Evolutionary conservation across 1,140 invertebrate genomes (phyloP).

Genomic region (Bombus confusus): DNA sequence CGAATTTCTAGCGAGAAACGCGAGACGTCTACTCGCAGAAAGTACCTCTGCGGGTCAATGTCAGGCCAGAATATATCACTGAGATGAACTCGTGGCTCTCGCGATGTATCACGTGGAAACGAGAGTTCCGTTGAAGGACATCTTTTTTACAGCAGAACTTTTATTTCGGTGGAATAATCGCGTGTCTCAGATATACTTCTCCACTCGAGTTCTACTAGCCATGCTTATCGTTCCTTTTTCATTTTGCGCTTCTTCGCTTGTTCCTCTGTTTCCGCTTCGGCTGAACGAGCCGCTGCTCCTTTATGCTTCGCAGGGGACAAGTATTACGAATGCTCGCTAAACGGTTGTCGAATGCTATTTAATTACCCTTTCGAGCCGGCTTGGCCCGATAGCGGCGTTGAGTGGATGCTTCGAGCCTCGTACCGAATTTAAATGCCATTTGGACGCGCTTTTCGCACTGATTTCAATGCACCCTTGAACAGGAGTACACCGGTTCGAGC

Average conservation of each 20-base stretch:
- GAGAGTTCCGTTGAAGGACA: slow-evolving; percentile 7
- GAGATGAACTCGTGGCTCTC: no score
- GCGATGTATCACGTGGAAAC: neutral
- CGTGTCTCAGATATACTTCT: no score
- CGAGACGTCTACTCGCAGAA: neutral
- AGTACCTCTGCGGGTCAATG: neutral
- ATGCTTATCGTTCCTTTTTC: no score
- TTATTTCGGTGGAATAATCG: slow-evolving; percentile 1
- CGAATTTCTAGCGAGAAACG: neutral
- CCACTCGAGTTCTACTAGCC: no score
- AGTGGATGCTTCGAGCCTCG: slow-evolving; percentile 26
- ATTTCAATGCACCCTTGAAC: slow-evolving; percentile 1
- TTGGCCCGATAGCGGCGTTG: neutral
- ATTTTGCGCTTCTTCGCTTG: no score
- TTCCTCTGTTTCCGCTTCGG: slow-evolving; percentile 28
- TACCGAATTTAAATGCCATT: slow-evolving; percentile 39
- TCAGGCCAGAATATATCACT: neutral
- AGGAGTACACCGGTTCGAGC: neutral
- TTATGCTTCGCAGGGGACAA: slow-evolving; percentile 13
- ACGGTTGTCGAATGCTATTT: slow-evolving; percentile 25
- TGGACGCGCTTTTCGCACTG: slow-evolving; percentile 20
- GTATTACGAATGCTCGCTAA: slow-evolving; percentile 28
- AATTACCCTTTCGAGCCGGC: slow-evolving; percentile 30
- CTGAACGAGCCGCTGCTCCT: slow-evolving; percentile 18
- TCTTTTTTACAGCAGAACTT: neutral